These are phyloP conservation scores for Subanguina moxae DNA, from an alignment of 1,140 invertebrate species.

Conservation along the genomic window DNA sequence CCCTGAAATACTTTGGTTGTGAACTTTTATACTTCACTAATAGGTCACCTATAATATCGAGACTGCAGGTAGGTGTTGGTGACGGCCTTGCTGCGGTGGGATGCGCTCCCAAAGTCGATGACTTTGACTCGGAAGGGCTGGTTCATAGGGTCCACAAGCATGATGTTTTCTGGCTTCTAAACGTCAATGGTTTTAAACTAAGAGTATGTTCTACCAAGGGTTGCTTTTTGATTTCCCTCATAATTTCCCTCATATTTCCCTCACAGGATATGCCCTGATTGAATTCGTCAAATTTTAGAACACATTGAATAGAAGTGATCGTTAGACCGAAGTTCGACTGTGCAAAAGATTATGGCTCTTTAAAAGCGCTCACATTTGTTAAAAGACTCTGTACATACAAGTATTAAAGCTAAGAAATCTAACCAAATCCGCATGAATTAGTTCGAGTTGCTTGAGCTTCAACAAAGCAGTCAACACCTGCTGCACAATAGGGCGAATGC, in stretches of 20 bases:
- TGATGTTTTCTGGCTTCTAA: conserved; percentile 86
- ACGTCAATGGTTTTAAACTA: no score
- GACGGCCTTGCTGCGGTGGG: conserved; percentile 96
- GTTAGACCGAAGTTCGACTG: no score
- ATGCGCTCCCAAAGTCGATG: conserved; percentile 98
- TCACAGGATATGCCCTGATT: no score
- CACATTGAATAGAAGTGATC: no score
- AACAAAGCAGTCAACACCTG: conserved; percentile 95
- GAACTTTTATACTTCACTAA: background rate
- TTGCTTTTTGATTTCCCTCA: background rate
- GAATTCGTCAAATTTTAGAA: no score
- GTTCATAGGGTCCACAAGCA: conserved; percentile 93
- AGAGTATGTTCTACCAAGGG: no score
- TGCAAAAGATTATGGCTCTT: no score
- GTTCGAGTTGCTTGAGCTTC: conserved; percentile 94
- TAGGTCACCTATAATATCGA: conserved; percentile 77
- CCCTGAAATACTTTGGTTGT: conserved; percentile 64
- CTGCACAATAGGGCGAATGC: conserved; percentile 94
- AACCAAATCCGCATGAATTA: conserved; percentile 91
- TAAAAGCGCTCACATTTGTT: no score
- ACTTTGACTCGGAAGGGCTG: conserved; percentile 87
- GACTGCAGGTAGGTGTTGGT: conserved; percentile 99
- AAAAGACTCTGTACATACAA: no score
- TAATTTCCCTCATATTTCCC: conserved; percentile 1
- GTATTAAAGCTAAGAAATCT: no score